Evolutionary conservation across 92 coral and sea anemone species (phyloP).

Genomic region (Epizoanthus fatuus): DNA sequence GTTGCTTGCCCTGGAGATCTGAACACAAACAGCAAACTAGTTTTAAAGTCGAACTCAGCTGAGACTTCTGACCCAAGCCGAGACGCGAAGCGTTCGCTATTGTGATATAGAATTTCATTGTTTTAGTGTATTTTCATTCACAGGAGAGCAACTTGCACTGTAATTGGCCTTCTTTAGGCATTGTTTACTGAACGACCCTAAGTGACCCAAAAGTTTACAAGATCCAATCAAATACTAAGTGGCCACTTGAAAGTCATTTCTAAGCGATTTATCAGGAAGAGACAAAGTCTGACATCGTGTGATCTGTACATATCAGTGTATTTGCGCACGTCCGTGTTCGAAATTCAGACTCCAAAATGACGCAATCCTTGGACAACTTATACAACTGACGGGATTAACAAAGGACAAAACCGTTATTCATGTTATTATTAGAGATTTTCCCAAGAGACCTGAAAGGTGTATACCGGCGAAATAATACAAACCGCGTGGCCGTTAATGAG

Average conservation of each 20-base stretch:
- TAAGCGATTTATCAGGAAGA: slow-evolving; percentile 8
- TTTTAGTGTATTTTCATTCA: slow-evolving; percentile 1
- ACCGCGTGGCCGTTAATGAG: background rate
- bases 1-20: background rate
- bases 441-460: background rate
- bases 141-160: background rate
- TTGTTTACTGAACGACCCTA: background rate
- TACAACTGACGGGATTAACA: background rate
- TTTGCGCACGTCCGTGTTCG: background rate
- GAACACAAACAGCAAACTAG: background rate
- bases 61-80: background rate
- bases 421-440: background rate
- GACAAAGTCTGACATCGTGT: background rate
- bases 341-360: background rate
- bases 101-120: slow-evolving; percentile 26
- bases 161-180: slow-evolving; percentile 12
- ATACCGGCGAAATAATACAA: background rate
- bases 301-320: background rate
- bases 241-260: background rate
- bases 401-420: background rate
- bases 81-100: slow-evolving; percentile 1
- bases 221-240: background rate
- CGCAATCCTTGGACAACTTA: background rate
- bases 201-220: background rate
- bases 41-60: background rate